phyloP scores from a whole-genome alignment of 2,797 vertebrate species.

The Leuciscus waleckii region DNA sequence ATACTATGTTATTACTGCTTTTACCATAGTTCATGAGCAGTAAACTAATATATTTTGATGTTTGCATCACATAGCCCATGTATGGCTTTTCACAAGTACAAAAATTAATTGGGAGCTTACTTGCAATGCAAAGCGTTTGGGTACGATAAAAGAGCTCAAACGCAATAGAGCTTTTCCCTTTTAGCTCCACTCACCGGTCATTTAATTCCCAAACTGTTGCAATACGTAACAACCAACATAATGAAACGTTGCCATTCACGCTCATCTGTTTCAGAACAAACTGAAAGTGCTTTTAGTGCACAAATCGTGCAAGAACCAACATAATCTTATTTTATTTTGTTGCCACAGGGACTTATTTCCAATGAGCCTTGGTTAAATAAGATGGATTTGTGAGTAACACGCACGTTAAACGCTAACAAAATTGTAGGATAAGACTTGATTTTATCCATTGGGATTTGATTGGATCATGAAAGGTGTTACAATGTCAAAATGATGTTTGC shows the following conservation, averaged over 20 bases:
- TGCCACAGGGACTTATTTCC: not conserved
- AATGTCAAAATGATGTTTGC: not conserved
- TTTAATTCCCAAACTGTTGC: not conserved
- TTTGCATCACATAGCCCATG: not conserved
- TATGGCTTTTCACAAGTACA: not conserved
- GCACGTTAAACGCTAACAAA: not conserved
- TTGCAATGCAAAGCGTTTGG: not conserved
- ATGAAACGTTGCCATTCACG: not conserved
- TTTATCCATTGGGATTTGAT: not conserved
- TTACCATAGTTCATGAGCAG: not conserved
- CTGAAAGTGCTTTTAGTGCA: not conserved
- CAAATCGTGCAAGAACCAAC: not conserved
- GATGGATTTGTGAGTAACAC: not conserved
- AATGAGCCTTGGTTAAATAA: not conserved
- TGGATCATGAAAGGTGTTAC: not conserved
- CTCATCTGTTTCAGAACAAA: not conserved
- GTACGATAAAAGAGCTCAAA: not conserved
- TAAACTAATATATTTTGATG: not conserved
- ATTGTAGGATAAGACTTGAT: not conserved
- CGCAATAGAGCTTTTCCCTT: not conserved
- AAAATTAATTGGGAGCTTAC: not conserved
- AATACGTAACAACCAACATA: not conserved
- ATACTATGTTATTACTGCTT: not conserved
- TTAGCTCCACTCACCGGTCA: not conserved
- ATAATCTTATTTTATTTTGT: not conserved